These are phyloP conservation scores for Tyrannus savana DNA, from an alignment of 2,113 vertebrate genomes.

Conservation along the genomic window DNA sequence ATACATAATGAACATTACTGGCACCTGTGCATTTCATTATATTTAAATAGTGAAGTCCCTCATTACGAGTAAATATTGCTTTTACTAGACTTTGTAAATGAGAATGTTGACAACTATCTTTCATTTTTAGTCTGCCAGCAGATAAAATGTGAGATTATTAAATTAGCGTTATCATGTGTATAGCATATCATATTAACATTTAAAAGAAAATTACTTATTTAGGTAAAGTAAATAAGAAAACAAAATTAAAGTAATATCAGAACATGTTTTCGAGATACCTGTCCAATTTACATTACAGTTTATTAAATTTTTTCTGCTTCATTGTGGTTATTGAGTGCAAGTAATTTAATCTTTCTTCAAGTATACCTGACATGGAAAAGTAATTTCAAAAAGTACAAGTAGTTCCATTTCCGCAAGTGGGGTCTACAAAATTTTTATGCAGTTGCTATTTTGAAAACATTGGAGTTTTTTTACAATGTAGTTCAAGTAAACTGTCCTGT, in stretches of 20 bases:
- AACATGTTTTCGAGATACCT: neutral
- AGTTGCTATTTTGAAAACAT: neutral
- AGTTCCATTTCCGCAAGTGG: rapidly evolving
- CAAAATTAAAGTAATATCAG: neutral
- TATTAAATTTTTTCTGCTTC: neutral
- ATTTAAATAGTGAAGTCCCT: neutral
- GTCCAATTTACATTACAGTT: neutral
- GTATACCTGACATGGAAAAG: neutral
- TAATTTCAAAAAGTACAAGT: neutral
- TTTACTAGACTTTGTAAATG: neutral
- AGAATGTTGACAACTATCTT: neutral
- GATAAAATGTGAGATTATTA: neutral
- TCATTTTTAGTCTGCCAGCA: neutral
- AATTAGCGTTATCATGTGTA: neutral
- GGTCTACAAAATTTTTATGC: neutral
- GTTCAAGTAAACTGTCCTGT: neutral
- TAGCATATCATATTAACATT: neutral
- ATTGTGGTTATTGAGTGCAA: neutral
- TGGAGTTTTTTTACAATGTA: neutral
- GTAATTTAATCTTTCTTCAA: neutral
- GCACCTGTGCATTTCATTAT: neutral
- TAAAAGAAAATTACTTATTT: neutral
- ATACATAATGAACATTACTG: neutral
- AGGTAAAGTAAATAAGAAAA: neutral
- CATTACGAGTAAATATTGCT: neutral